Conservation (phyloP, 64 coral and sea anemone genomes). For the Porites australiensis region DNA sequence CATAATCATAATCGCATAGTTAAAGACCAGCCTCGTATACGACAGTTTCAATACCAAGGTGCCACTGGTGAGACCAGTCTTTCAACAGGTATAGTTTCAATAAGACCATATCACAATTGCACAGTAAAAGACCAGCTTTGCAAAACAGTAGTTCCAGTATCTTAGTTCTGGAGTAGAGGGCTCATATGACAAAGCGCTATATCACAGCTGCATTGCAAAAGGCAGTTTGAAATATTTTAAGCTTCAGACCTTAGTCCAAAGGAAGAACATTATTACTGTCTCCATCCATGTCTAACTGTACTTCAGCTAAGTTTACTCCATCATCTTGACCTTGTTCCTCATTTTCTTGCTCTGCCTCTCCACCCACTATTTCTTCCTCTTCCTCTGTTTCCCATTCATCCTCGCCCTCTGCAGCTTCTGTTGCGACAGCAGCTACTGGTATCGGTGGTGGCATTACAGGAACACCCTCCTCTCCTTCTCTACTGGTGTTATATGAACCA, state of each 20-base stretch:
- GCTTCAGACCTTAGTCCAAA: background rate
- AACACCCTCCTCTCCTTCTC: slow-evolving; percentile 75
- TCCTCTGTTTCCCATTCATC: slow-evolving; percentile 40
- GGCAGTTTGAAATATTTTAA: too few relatives aligned
- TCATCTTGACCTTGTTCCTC: background rate
- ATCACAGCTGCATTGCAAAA: too few relatives aligned
- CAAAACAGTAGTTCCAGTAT: too few relatives aligned
- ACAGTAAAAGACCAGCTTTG: too few relatives aligned
- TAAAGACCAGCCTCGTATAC: too few relatives aligned
- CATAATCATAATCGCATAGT: too few relatives aligned
- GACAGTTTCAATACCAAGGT: too few relatives aligned
- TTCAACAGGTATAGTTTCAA: too few relatives aligned
- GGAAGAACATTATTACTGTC: background rate
- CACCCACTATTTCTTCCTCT: slow-evolving; percentile 27
- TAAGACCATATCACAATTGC: too few relatives aligned
- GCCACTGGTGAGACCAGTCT: too few relatives aligned
- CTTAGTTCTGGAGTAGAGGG: too few relatives aligned
- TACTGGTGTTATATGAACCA: slow-evolving; percentile 78
- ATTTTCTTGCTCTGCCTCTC: background rate
- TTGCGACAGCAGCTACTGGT: background rate
- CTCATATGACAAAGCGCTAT: too few relatives aligned
- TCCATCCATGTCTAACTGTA: background rate
- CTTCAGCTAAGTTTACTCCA: background rate
- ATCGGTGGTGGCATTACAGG: slow-evolving; percentile 27
- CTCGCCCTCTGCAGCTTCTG: background rate